Evolutionary conservation across 2,113 vertebrate species (phyloP).

Genomic region (Oncorhynchus masou): DNA sequence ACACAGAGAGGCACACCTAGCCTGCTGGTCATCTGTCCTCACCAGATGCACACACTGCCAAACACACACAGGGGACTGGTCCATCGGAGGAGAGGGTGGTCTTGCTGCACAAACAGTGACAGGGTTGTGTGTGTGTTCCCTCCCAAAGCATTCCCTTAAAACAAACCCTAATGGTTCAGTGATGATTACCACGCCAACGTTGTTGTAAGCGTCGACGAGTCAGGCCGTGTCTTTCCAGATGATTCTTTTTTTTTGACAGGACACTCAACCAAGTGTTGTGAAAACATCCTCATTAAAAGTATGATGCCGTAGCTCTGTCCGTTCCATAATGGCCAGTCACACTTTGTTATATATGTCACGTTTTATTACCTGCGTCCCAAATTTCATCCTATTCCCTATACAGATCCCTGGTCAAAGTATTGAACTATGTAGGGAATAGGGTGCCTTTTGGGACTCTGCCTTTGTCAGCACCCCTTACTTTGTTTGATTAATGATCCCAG

Average conservation of each 20-base stretch:
- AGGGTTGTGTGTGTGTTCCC: not conserved
- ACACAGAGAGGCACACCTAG: constrained; percentile 8
- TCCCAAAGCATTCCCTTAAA: not conserved
- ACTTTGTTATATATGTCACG: not conserved
- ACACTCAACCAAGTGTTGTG: not conserved
- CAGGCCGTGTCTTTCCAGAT: not conserved
- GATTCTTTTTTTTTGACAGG: not conserved
- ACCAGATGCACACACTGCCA: not conserved
- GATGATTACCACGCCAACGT: not conserved
- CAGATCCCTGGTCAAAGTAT: no score
- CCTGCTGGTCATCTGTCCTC: not conserved
- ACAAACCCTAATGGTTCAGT: not conserved
- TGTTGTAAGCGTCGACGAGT: not conserved
- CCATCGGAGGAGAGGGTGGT: not conserved
- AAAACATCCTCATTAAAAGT: not conserved
- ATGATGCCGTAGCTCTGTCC: not conserved
- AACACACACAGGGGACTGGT: not conserved
- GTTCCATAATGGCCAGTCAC: not conserved
- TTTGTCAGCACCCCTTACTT: not conserved
- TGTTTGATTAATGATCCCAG: not conserved
- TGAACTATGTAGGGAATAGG: no score
- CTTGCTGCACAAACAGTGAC: not conserved
- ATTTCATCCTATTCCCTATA: no score
- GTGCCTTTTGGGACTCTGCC: no score
- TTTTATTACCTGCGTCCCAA: not conserved